Evolutionary conservation across 2,113 vertebrate genomes (phyloP).

Genomic region (Channa argus): DNA sequence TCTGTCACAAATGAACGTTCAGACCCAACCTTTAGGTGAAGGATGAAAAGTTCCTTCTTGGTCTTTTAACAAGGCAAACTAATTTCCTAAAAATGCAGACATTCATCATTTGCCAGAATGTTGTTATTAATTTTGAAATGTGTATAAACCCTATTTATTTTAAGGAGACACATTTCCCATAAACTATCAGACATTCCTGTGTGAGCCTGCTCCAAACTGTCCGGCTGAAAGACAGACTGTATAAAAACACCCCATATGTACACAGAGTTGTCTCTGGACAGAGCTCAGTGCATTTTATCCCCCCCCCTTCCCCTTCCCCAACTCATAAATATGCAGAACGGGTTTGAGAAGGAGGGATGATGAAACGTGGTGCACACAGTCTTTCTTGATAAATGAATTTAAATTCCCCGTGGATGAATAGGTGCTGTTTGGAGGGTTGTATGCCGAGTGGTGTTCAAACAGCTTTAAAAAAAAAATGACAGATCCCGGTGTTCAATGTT

Average conservation of each 20-base stretch:
- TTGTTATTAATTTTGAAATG: not conserved
- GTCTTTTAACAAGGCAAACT: not conserved
- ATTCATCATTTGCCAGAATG: conserved; percentile 4
- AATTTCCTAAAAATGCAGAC: conserved; percentile 22
- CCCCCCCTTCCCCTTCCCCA: not conserved
- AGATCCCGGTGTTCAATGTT: not conserved
- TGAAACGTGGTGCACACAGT: conserved; percentile 40
- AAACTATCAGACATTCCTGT: conserved; percentile 2
- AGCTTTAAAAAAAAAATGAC: conserved; percentile 6
- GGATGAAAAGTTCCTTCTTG: too few species aligned
- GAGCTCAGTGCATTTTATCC: conserved; percentile 22
- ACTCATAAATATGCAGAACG: conserved; percentile 45
- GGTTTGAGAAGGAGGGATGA: conserved; percentile 23
- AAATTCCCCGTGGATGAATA: conserved; percentile 14
- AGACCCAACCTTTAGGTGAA: too few species aligned
- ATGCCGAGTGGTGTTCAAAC: conserved; percentile 31
- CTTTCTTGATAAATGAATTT: conserved; percentile 45
- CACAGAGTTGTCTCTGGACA: conserved; percentile 8
- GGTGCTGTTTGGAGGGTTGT: conserved; percentile 24
- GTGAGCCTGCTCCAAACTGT: not conserved
- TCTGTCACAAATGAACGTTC: too few species aligned
- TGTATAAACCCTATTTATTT: not conserved
- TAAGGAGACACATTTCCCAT: conserved; percentile 1
- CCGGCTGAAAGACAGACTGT: not conserved
- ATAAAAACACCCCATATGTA: conserved; percentile 3